phyloP scores from a whole-genome alignment of 2,113 vertebrate genomes.

The Cavia aperea region DNA sequence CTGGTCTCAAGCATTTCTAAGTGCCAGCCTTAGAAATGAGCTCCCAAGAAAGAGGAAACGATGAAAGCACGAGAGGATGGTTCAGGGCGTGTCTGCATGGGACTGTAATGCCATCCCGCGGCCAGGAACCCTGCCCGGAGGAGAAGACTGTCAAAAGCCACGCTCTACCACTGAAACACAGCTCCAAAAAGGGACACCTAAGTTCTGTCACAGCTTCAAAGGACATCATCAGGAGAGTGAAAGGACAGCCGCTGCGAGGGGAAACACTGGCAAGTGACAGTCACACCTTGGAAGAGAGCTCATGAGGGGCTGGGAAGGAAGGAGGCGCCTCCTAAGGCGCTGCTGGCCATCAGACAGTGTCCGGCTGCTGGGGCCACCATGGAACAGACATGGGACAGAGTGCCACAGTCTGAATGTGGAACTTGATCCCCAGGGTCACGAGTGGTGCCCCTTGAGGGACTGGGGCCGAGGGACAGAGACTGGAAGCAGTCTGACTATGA shows the following conservation, averaged over 20 bases:
- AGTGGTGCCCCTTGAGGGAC: too few species aligned
- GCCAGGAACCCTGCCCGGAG: background rate
- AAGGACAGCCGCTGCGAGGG: too few species aligned
- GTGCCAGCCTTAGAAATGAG: background rate
- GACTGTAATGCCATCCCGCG: background rate
- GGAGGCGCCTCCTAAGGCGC: background rate
- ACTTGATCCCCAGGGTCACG: background rate
- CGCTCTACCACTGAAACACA: background rate
- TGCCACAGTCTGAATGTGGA: background rate
- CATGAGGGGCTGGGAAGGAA: background rate
- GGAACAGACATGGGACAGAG: background rate
- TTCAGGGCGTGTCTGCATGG: background rate
- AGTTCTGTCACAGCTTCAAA: background rate
- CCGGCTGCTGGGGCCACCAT: background rate
- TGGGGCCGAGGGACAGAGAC: background rate
- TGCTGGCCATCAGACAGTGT: background rate
- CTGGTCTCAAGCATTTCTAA: background rate
- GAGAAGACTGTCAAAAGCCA: background rate
- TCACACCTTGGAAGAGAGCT: too few species aligned
- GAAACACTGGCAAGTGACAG: background rate
- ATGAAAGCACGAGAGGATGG: background rate
- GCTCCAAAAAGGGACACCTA: background rate
- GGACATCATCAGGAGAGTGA: background rate
- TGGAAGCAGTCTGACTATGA: background rate
- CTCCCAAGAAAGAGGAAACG: background rate